These are phyloP conservation scores for Tinamus guttatus DNA, from an alignment of 2,113 vertebrate genomes.

Conservation along the genomic window DNA sequence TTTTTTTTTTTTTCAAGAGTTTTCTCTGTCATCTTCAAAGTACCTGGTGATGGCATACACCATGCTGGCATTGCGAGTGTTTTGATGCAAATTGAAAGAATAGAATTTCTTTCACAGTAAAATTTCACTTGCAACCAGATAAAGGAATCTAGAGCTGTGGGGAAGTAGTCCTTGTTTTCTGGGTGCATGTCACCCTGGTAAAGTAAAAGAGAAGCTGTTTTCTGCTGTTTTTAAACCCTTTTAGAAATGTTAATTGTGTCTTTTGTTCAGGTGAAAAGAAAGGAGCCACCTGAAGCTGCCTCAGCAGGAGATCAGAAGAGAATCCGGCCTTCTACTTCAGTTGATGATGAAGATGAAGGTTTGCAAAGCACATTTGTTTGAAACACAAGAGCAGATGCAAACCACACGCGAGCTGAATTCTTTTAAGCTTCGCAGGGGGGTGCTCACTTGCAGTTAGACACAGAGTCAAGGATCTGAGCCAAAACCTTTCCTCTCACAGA, in stretches of 20 bases:
- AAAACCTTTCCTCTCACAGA: background rate
- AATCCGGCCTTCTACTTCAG: conserved; percentile 89
- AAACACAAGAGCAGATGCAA: conserved; percentile 36
- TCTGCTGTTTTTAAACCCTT: conserved; percentile 38
- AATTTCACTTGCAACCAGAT: conserved; percentile 24
- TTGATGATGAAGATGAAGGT: conserved; percentile 98
- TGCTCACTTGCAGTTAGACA: background rate
- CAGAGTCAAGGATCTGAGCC: conserved; percentile 22
- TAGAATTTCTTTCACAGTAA: conserved; percentile 35
- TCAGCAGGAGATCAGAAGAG: conserved; percentile 90
- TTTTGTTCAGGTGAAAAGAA: conserved; percentile 92
- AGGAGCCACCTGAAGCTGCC: conserved; percentile 92
- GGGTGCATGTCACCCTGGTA: background rate
- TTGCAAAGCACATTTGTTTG: conserved; percentile 35
- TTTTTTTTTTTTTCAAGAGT: background rate
- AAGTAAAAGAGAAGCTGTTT: conserved; percentile 49
- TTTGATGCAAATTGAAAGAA: conserved; percentile 34
- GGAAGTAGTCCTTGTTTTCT: conserved; percentile 26
- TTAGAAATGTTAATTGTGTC: conserved; percentile 65
- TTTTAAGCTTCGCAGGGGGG: conserved; percentile 41
- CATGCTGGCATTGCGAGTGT: conserved; percentile 7
- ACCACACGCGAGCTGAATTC: background rate
- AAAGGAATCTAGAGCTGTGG: conserved; percentile 34
- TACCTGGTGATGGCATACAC: conserved; percentile 7
- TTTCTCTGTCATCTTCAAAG: conserved; percentile 9